These are phyloP conservation scores for Ophion slaviceki DNA, from an alignment of 2,888 invertebrate genomes.

Conservation along the genomic window DNA sequence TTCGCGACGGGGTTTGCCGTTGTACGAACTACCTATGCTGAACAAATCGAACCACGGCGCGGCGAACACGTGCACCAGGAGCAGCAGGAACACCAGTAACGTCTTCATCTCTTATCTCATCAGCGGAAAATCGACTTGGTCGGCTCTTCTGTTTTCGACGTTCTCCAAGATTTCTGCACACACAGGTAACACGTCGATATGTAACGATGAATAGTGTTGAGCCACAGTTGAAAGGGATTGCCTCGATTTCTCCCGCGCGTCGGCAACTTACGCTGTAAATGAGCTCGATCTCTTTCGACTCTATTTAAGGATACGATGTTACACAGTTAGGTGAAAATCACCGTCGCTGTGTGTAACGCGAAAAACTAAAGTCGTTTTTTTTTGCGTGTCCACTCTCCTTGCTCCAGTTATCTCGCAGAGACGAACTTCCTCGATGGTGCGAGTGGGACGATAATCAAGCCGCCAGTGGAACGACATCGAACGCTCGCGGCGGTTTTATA, in stretches of 20 bases:
- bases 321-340: conserved; percentile 21
- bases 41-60: conserved; percentile 78
- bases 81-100: conserved; percentile 71
- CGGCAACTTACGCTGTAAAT: conserved; percentile 46
- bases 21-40: conserved; percentile 65
- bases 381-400: neutral
- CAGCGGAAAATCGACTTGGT: conserved; percentile 5
- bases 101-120: conserved; percentile 68
- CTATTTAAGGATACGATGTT: conserved; percentile 43
- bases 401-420: conserved; percentile 12
- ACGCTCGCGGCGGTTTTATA: conserved; percentile 76
- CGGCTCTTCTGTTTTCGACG: neutral
- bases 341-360: conserved; percentile 30
- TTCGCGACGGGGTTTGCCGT: conserved; percentile 45
- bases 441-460: conserved; percentile 47
- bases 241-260: neutral
- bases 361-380: conserved; percentile 10
- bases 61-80: conserved; percentile 70
- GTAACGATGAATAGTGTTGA: conserved; percentile 27
- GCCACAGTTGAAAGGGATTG: conserved; percentile 15
- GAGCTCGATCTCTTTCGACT: conserved; percentile 40
- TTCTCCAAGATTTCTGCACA: conserved; percentile 16
- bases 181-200: conserved; percentile 39
- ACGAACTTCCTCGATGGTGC: conserved; percentile 33
- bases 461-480: conserved; percentile 74